Evolutionary conservation across 2,113 vertebrate genomes (phyloP).

Genomic region (Acanthochromis polyacanthus): DNA sequence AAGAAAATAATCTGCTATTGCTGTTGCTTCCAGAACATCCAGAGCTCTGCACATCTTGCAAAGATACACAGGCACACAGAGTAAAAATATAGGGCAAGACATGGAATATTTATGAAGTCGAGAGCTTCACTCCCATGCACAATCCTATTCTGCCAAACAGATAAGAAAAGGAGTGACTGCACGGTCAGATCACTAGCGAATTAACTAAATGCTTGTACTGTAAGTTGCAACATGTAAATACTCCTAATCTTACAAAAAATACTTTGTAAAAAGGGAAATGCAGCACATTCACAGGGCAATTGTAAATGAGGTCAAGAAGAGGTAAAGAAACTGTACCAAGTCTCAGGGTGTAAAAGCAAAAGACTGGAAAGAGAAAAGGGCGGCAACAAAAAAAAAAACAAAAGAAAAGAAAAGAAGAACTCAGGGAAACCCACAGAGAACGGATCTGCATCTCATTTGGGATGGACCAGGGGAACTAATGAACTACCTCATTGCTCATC

Average conservation of each 20-base stretch:
- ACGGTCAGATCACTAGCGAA: conserved; percentile 2
- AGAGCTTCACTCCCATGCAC: conserved; percentile 30
- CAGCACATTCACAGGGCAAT: conserved; percentile 42
- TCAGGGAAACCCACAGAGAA: conserved; percentile 59
- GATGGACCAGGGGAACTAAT: conserved; percentile 67
- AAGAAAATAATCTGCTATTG: conserved; percentile 3
- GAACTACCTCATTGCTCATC: conserved; percentile 80
- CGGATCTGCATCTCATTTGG: conserved; percentile 78
- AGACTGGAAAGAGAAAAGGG: conserved; percentile 63
- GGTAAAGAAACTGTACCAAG: conserved; percentile 38
- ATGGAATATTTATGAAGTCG: conserved; percentile 68
- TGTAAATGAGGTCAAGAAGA: conserved; percentile 63
- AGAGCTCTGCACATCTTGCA: not conserved
- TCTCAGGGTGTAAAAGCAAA: conserved; percentile 59
- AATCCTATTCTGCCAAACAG: conserved; percentile 22
- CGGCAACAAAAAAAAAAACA: conserved; percentile 31
- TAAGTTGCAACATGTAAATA: not conserved
- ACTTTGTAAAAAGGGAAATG: conserved; percentile 24
- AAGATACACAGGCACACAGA: conserved; percentile 9
- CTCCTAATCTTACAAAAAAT: not conserved
- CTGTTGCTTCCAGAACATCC: conserved; percentile 28
- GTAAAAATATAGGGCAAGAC: conserved; percentile 59
- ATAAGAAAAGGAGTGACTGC: not conserved
- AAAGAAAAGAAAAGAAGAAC: conserved; percentile 41
- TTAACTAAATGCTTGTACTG: not conserved